Percentiles rank a stretch among this genome's conserved stretches.
These are phyloP conservation scores for Myrmophylax atrothorax DNA, from an alignment of 2,113 vertebrate species.

Conservation along the genomic window DNA sequence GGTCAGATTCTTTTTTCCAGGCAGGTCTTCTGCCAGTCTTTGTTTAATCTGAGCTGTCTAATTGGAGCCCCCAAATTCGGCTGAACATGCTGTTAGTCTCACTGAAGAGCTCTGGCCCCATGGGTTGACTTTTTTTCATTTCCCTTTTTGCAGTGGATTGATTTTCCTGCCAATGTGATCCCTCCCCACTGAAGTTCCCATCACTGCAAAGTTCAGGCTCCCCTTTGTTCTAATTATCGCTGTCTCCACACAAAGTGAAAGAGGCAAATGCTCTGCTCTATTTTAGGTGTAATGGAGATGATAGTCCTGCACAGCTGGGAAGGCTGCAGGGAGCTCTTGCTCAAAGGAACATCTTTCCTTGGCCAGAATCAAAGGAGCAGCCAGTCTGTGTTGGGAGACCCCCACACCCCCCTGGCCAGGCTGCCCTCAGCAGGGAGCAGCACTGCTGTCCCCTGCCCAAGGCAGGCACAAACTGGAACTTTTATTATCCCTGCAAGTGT, in stretches of 20 bases:
- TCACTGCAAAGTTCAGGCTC: slow-evolving; percentile 1
- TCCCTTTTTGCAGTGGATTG: slow-evolving; percentile 16
- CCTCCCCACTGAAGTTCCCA: slow-evolving; percentile 20
- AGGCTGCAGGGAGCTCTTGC: slow-evolving; percentile 21
- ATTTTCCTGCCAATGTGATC: slow-evolving; percentile 36
- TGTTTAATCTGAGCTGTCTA: slow-evolving; percentile 29
- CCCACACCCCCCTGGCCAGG: background rate
- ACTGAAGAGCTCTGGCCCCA: background rate
- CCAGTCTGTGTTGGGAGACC: background rate
- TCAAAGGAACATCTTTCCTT: background rate
- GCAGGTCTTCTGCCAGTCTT: background rate
- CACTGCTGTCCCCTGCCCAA: background rate
- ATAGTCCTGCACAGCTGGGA: slow-evolving; percentile 22
- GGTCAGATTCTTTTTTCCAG: background rate
- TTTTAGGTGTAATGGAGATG: slow-evolving; percentile 49
- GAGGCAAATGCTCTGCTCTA: slow-evolving; percentile 13
- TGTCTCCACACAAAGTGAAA: background rate
- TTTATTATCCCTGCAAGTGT: background rate
- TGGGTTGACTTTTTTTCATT: slow-evolving; percentile 3
- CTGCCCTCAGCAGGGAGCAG: background rate
- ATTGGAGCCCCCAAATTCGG: background rate
- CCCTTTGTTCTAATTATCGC: slow-evolving; percentile 56
- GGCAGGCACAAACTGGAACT: background rate
- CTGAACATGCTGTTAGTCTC: background rate
- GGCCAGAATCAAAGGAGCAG: background rate